These are phyloP conservation scores for Hestina assimilis DNA, from an alignment of 1,140 invertebrate species.

Conservation along the genomic window DNA sequence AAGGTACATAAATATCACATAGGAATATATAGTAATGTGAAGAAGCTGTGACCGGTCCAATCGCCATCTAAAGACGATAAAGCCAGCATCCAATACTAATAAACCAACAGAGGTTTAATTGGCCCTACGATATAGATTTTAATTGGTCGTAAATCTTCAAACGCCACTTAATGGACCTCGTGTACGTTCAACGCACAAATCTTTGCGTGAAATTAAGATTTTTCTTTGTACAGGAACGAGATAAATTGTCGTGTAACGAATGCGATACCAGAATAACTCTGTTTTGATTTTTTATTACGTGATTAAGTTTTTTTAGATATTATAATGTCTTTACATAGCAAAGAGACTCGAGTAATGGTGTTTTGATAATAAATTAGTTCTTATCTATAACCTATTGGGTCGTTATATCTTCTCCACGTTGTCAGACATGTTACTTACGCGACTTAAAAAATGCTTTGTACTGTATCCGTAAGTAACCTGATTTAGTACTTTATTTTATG, in stretches of 20 bases:
- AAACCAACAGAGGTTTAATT: constrained; percentile 68
- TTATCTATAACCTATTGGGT: no score
- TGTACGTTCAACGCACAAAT: constrained; percentile 44
- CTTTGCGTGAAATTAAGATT: constrained; percentile 53
- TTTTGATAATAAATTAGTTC: constrained; percentile 16
- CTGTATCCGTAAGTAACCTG: no score
- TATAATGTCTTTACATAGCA: constrained; percentile 21
- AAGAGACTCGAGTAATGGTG: constrained; percentile 7
- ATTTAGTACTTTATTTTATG: no score
- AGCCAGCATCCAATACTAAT: constrained; percentile 52
- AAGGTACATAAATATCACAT: neutral
- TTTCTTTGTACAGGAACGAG: constrained; percentile 30
- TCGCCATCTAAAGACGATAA: constrained; percentile 46
- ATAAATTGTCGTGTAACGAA: constrained; percentile 30
- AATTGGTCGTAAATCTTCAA: constrained; percentile 67
- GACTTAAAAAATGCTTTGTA: no score
- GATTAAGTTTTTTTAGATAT: constrained; percentile 30
- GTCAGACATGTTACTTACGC: no score
- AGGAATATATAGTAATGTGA: neutral
- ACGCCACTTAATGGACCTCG: constrained; percentile 45
- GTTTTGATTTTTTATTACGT: constrained; percentile 35
- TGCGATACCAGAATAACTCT: constrained; percentile 18
- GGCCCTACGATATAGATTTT: constrained; percentile 68
- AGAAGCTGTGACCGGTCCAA: constrained; percentile 35
- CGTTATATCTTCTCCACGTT: no score